Percentiles rank a stretch among this genome's conserved stretches.
Conservation (phyloP, 2,888 invertebrate species). For the Leucophenga maculata region DNA sequence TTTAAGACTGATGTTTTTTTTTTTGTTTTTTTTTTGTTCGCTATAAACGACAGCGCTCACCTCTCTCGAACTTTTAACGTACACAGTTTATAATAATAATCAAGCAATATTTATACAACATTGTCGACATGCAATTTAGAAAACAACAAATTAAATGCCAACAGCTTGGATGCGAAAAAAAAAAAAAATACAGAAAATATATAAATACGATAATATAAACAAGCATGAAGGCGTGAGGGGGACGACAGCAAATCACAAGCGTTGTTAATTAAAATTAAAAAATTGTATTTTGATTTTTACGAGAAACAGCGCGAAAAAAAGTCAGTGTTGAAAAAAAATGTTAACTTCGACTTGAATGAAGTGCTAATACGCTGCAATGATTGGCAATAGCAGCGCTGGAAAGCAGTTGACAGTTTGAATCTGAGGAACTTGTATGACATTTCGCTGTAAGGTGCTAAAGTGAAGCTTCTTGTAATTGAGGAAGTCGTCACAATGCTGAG, state of each 20-base stretch:
- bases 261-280: slow-evolving; percentile 20
- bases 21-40: too few relatives aligned
- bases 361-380: too few relatives aligned
- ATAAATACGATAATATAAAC: slow-evolving; percentile 31
- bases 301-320: not conserved
- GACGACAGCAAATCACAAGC: slow-evolving; percentile 4
- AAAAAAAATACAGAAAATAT: slow-evolving; percentile 39
- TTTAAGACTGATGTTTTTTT: not conserved
- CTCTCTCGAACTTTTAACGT: too few relatives aligned
- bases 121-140: not conserved
- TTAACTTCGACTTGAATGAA: too few relatives aligned
- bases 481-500: too few relatives aligned
- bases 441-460: too few relatives aligned
- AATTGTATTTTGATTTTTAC: slow-evolving; percentile 10
- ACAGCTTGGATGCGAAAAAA: slow-evolving; percentile 16
- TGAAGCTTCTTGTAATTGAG: too few relatives aligned
- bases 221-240: too few relatives aligned
- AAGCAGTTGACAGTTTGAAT: too few relatives aligned
- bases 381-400: too few relatives aligned
- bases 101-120: not conserved
- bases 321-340: not conserved
- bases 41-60: too few relatives aligned
- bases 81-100: slow-evolving; percentile 11
- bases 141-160: slow-evolving; percentile 1
- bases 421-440: too few relatives aligned